Evolutionary conservation across 2,113 vertebrate species (phyloP).

Genomic region (Willisornis vidua): DNA sequence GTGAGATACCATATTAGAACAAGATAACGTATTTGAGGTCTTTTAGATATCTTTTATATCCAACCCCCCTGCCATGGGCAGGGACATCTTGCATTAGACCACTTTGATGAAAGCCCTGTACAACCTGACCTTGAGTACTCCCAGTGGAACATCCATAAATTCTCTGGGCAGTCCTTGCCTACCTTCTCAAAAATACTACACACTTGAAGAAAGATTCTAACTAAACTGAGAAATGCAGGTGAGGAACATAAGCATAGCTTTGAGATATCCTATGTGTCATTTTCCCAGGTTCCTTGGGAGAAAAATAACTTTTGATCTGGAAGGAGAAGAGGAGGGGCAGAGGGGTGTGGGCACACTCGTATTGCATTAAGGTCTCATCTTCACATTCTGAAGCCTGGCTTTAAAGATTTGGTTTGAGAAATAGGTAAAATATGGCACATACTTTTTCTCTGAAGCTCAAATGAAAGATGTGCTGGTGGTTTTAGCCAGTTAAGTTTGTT

Average conservation of each 20-base stretch:
- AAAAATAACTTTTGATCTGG: not conserved
- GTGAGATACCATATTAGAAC: not conserved
- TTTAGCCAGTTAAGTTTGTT: not conserved
- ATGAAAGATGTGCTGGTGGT: not conserved
- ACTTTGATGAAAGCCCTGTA: not conserved
- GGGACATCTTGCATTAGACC: not conserved
- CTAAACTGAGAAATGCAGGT: not conserved
- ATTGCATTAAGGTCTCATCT: not conserved
- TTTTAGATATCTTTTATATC: not conserved
- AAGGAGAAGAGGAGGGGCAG: not conserved
- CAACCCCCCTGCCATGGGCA: not conserved
- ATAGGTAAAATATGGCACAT: not conserved
- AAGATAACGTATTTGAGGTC: not conserved
- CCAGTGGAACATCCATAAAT: accelerated
- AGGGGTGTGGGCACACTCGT: not conserved
- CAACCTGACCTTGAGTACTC: not conserved
- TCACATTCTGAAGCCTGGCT: not conserved
- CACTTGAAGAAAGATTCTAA: not conserved
- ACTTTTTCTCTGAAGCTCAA: not conserved
- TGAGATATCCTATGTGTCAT: accelerated
- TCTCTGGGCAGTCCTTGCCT: not conserved
- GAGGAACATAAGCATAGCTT: not conserved
- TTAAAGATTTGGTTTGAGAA: not conserved
- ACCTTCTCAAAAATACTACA: not conserved
- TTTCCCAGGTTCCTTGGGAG: not conserved